phyloP scores from a whole-genome alignment of 2,797 vertebrate species.

The Sibirionetta formosa region DNA sequence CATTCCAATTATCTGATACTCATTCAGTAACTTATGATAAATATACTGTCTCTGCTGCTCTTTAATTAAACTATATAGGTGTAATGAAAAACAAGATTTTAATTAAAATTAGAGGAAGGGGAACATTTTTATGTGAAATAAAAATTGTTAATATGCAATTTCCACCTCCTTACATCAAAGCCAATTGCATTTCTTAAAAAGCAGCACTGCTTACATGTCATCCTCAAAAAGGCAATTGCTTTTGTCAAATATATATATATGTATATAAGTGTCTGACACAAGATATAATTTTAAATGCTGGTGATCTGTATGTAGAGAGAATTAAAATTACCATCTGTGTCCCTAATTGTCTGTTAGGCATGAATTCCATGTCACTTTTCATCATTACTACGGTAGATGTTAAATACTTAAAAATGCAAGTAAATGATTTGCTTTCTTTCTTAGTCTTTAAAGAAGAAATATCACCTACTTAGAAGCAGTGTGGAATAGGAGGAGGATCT shows the following conservation, averaged over 20 bases:
- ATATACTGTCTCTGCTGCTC: background rate
- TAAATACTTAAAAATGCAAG: background rate
- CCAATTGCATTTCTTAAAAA: background rate
- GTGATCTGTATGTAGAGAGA: background rate
- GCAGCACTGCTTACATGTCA: background rate
- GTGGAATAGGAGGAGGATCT: accelerated
- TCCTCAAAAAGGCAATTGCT: background rate
- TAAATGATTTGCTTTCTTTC: background rate
- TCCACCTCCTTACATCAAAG: background rate
- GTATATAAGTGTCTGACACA: background rate
- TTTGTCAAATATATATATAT: background rate
- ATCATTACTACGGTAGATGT: accelerated
- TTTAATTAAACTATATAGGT: background rate
- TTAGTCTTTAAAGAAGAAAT: background rate
- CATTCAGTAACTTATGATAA: background rate
- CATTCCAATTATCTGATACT: background rate
- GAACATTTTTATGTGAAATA: background rate
- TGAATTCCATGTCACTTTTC: background rate
- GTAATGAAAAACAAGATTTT: background rate
- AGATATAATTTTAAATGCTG: background rate
- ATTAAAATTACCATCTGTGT: background rate
- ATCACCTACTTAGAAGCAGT: background rate
- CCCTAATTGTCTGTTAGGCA: background rate
- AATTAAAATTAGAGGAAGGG: background rate
- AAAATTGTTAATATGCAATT: background rate